phyloP scores from a whole-genome alignment of 2,113 vertebrate genomes.

The Pteronura brasiliensis region DNA sequence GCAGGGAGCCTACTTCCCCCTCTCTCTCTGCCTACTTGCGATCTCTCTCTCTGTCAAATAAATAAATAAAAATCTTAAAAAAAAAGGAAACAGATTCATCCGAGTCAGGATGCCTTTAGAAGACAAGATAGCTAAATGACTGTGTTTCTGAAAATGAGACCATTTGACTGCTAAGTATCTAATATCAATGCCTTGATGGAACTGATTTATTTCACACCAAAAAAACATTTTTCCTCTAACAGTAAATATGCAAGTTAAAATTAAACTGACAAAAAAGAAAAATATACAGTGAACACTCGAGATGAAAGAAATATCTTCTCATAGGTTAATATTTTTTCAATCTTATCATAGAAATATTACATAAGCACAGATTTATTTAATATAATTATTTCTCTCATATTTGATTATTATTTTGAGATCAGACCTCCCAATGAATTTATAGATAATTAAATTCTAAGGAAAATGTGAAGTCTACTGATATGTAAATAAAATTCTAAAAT shows the following conservation, averaged over 20 bases:
- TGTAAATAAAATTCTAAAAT: not conserved
- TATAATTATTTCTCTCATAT: not conserved
- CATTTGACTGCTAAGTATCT: not conserved
- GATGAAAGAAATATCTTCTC: not conserved
- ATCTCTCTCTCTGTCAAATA: too few species aligned
- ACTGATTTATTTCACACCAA: not conserved
- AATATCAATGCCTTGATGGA: not conserved
- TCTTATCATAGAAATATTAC: not conserved
- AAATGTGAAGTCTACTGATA: not conserved
- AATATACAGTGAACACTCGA: not conserved
- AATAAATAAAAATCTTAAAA: too few species aligned
- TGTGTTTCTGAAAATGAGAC: not conserved
- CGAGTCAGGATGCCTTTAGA: not conserved
- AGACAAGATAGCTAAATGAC: not conserved
- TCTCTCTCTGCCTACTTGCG: too few species aligned
- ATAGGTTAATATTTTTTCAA: not conserved
- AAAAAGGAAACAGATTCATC: not conserved
- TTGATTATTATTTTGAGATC: slow-evolving; percentile 42
- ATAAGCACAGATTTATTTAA: not conserved
- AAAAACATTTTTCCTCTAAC: not conserved
- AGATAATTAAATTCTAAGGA: not conserved
- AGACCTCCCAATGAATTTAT: not conserved
- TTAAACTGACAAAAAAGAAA: not conserved
- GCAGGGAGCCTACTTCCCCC: too few species aligned
- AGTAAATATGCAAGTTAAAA: not conserved